Base-by-base conservation (phyloP, 2,888 invertebrate genomes). In the Polyommatus iphigenia region DNA sequence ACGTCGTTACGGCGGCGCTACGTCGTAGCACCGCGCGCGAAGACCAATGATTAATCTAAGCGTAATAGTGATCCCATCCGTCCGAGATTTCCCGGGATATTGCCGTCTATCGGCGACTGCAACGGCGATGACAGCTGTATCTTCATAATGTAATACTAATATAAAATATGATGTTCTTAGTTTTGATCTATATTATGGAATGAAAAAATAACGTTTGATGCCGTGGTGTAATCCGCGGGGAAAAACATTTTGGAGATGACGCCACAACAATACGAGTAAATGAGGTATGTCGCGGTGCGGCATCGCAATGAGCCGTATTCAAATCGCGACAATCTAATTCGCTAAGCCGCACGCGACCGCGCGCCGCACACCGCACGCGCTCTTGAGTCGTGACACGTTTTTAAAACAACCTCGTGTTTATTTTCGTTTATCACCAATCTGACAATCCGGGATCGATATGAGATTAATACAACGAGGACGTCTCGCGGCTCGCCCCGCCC, bases 311-410 rank as follows among this genome's bases (percentile, higher is more conserved):
- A 67, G 32, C 24, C 29, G 6, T 67, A 67, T 67, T 32, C 67
- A 67, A 67, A 67, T 67, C 15, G 29, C 67, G 67, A 67, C 73
- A 73, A 73, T 73, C 73, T 73, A 73, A 73, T 73, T 46, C 41
- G 24, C 41, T 73, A 20, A 46, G 73, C 46, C 41, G 73, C 13
- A 24, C 24, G 41, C 41, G 62, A 13, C 62, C 20, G 10, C 62
- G 59, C 59, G 20, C 59, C n/a, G 59, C 59, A 29, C 13, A 13
- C 24, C 62, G 29, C 29, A 24, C 62, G 62, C 5, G 24, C 29
- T 13, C 46, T 46, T 46, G 46, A 46, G 3, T 46, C 41, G 41
- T 67, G 67, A 67, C 67, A 32, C 15, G 29, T 18, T 67, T 67
- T 67, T 67, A 67, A 67, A 67, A 32, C 29, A 67, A 18, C 18